Evolutionary conservation across 2,113 vertebrate genomes (phyloP), one percentile per base, ranked within the genome.

Genomic region (Cavia aperea): DNA sequence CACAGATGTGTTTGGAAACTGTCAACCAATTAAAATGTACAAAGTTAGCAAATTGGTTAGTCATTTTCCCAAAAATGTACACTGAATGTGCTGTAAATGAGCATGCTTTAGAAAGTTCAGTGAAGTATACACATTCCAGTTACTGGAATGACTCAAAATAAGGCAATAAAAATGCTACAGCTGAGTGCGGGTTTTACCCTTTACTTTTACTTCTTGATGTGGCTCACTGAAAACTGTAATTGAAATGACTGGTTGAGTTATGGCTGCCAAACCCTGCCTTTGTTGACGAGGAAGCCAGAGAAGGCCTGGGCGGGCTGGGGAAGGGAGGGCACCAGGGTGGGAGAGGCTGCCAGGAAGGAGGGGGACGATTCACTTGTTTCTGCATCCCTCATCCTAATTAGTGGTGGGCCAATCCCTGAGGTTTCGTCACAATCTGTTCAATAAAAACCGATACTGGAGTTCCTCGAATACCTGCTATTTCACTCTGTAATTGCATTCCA

Each of bases 61-160:
- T 94, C 60, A 46, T 84, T 87, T 94, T 88, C 89, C 85, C 88
- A 75, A 90, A 95, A 92, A 83, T n/a, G 60, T 84, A 66, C 92
- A 87, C 31, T 92, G 16, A 93, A 65, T 91, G 36, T 78, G 51
- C 16, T 93, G 73, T 83, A 96, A 95, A 26, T 63, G 88, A 78
- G 15, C 18, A 60, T 87, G 81, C 31, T 87, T 91, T 93, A 65
- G 94, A 96, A 97, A 96, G 65, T 75, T 39, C 89, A 85, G 46
- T 82, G 36, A 95, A 73, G 82, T 93, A 88, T 65, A 79, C 18
- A 73, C 91, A 94, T 94, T 95, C 93, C 94, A 91, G 56, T 93
- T 96, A 93, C 86, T 93, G 75, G 49, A 96, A 86, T 92, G 85
- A 95, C 84, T 95, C 63, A 95, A 96, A 95, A 43, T 95, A 92